phyloP scores from a whole-genome alignment of 2,797 vertebrate genomes.

The Nothura maculosa region DNA sequence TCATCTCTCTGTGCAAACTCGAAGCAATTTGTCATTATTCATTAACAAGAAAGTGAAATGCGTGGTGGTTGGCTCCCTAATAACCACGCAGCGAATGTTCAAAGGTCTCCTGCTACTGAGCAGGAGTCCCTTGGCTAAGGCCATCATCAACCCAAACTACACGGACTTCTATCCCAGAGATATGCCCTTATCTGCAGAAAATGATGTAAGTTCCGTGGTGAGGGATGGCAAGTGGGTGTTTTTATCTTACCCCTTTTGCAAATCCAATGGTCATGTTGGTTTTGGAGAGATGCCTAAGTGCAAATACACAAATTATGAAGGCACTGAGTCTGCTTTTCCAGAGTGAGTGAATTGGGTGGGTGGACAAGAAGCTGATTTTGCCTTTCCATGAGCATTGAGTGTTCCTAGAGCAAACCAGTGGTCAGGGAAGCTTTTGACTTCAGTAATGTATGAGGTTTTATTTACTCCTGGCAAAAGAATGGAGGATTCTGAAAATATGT shows the following conservation, averaged over 20 bases:
- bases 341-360: not conserved
- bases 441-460: too few relatives aligned
- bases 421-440: not conserved
- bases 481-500: accelerated
- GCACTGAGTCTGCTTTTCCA: not conserved
- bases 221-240: not conserved
- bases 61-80: slow-evolving; percentile 83
- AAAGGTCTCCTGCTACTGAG: slow-evolving; percentile 81
- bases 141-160: slow-evolving; percentile 78
- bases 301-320: not conserved
- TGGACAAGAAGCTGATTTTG: not conserved
- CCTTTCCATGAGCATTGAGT: not conserved
- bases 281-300: not conserved
- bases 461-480: too few relatives aligned
- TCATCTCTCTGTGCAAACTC: slow-evolving; percentile 83
- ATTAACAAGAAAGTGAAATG: slow-evolving; percentile 80
- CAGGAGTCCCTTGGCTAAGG: slow-evolving; percentile 77
- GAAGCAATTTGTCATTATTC: slow-evolving; percentile 78
- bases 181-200: slow-evolving; percentile 46
- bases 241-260: not conserved
- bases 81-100: slow-evolving; percentile 83
- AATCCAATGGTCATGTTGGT: not conserved
- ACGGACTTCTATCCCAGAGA: slow-evolving; percentile 78
- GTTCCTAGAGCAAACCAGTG: not conserved
- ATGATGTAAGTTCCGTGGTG: slow-evolving; percentile 71